Evolutionary conservation across 2,888 invertebrate genomes (phyloP), one percentile per base, ranked within the genome.

Genomic region (Drosophila flavopinicola): DNA sequence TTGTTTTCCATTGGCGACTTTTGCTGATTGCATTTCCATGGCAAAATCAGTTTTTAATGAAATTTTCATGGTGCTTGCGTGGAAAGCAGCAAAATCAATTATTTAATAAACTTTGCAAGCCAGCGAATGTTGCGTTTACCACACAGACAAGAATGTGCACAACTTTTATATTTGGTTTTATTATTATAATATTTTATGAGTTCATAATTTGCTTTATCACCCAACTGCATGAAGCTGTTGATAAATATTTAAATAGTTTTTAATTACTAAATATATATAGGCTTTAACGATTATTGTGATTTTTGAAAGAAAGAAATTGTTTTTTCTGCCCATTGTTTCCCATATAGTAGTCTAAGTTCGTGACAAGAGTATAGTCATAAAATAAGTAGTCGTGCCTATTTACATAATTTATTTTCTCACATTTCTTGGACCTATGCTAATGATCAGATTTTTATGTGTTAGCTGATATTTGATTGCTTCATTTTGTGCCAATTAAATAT

Each of bases 1-100:
- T 6, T 24, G 33, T 41, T 29, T 42, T 41, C 2, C n/a, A 6
- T 35, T 47, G 42, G 24, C 51, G 29, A 45, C 48, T 57, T 75
- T 67, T 57, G 32, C 58, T 71, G 64, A 75, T 67, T 70, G 75
- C 49, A 65, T 59, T 75, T 74, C 59, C 56, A 70, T 61, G 48
- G 71, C 60, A 75, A 75, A 75, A 75, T 68, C 58, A 59, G 60
- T 42, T 75, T 74, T 70, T 75, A 74, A 69, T 74, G 54, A 64
- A 70, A 70, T 75, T 75, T 64, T 23, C 24, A 37, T 54, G 54
- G 30, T n/a, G 11, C 24, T 23, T 23, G 39, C 42, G n/a, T 42
- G 48, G 35, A 48, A 47, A 32, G 58, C 51, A 54, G 25, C 10
- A 63, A 64, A 64, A 74, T 68, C 56, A 74, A 72, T 74, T 39